Percentiles rank a stretch among this genome's conserved stretches.
These are phyloP conservation scores for Drosophila takahashii DNA, from an alignment of 1,140 invertebrate genomes.

Conservation along the genomic window DNA sequence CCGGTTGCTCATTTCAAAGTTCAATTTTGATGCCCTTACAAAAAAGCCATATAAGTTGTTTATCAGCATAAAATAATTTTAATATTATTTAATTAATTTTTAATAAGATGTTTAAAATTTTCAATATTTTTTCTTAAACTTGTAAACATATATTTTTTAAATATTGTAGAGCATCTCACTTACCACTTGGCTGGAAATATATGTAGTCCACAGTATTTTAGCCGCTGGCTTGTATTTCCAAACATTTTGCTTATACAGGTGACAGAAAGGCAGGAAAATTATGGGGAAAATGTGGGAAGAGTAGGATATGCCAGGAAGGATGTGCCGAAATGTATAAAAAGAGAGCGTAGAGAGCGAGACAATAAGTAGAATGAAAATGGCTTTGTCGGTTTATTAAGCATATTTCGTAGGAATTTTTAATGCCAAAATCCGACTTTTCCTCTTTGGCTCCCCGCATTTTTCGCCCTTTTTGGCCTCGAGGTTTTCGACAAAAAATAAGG, in stretches of 20 bases:
- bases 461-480: constrained; percentile 7
- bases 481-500: neutral
- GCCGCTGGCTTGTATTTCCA: constrained; percentile 6
- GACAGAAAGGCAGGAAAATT: constrained; percentile 3
- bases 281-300: neutral
- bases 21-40: too few relatives aligned
- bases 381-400: constrained; percentile 65
- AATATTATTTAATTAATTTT: too few relatives aligned
- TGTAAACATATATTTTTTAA: too few relatives aligned
- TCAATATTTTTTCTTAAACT: neutral
- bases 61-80: too few relatives aligned
- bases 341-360: constrained; percentile 1
- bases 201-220: neutral
- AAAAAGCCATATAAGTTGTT: too few relatives aligned
- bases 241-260: constrained; percentile 52
- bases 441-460: neutral
- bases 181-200: neutral
- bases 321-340: neutral
- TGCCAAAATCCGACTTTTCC: constrained; percentile 41
- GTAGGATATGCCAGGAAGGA: neutral
- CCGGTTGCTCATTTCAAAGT: too few relatives aligned
- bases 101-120: neutral
- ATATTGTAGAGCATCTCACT: constrained; percentile 1
- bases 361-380: constrained; percentile 51
- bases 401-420: constrained; percentile 57